Conservation (phyloP, 2,888 invertebrate species). For the Crematogaster levior region DNA sequence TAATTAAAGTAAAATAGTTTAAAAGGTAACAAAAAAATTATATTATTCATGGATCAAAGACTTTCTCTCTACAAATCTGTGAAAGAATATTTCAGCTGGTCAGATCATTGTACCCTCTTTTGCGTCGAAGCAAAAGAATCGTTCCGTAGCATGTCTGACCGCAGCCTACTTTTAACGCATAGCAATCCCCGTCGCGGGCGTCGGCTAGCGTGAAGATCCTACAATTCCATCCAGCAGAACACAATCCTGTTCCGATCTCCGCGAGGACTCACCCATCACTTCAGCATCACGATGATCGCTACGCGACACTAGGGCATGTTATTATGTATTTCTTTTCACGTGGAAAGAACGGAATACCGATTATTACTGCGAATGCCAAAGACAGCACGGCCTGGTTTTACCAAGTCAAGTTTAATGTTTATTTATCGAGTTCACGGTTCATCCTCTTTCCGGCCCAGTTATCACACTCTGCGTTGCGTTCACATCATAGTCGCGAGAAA, state of each 20-base stretch:
- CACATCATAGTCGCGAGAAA: slow-evolving; percentile 35
- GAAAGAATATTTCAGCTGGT: slow-evolving; percentile 5
- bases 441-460: slow-evolving; percentile 81
- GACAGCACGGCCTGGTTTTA: slow-evolving; percentile 69
- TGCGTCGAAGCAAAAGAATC: background rate
- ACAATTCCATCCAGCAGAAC: slow-evolving; percentile 52
- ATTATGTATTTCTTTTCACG: background rate
- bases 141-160: slow-evolving; percentile 8
- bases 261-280: background rate
- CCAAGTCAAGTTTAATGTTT: slow-evolving; percentile 77
- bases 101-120: background rate
- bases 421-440: slow-evolving; percentile 81
- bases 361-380: slow-evolving; percentile 67
- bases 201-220: slow-evolving; percentile 51
- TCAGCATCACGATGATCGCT: background rate
- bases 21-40: background rate
- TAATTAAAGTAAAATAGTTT: background rate
- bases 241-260: slow-evolving; percentile 31
- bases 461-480: slow-evolving; percentile 64
- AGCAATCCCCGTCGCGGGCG: slow-evolving; percentile 20
- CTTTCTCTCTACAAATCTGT: background rate
- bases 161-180: slow-evolving; percentile 53
- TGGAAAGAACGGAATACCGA: slow-evolving; percentile 25
- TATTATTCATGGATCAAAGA: background rate
- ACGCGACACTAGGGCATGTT: background rate